phyloP scores from a whole-genome alignment of 2,113 vertebrate genomes.

The pig (Sus scrofa) region T2T-Sscrofa CM000824.6:89938501-89939000 shows the following conservation, averaged over 20 bases:
- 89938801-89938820: neutral
- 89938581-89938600: neutral
- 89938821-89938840: neutral
- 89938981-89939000: neutral
- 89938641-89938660: neutral
- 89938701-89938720: neutral
- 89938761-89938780: neutral
- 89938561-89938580: neutral
- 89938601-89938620: neutral
- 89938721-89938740: neutral
- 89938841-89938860: neutral
- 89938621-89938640: neutral
- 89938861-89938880: neutral
- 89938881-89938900: neutral
- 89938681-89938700: neutral
- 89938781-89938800: neutral
- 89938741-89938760: neutral
- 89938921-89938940: neutral
- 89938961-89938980: neutral
- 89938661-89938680: neutral
- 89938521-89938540: neutral
- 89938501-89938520: neutral
- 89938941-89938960: neutral
- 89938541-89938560: neutral
- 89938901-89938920: neutral